Conservation (phyloP, 30 jellyfish, hydroid and myxozoan species). For the Morbakka virulenta region DNA sequence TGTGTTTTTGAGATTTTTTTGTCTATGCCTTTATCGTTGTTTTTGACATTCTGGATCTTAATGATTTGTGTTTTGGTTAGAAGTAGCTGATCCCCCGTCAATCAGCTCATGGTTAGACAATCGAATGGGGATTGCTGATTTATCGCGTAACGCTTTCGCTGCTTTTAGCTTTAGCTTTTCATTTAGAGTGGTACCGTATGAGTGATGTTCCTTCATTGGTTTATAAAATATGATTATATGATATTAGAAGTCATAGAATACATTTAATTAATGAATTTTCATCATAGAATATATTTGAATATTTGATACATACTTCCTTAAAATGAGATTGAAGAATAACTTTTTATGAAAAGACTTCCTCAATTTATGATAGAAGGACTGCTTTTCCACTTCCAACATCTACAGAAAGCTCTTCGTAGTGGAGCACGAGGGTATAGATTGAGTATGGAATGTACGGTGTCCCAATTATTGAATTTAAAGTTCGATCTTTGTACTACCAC, state of each 20-base stretch:
- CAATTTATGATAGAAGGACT: not conserved
- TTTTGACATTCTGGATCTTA: conserved; percentile 30
- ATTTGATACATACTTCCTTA: conserved; percentile 24
- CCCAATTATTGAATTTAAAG: conserved; percentile 3
- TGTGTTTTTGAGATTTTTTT: conserved; percentile 28
- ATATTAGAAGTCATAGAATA: no score
- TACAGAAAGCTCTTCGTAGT: conserved; percentile 5
- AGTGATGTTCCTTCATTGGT: conserved; percentile 18
- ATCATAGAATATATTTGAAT: no score
- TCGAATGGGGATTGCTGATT: conserved; percentile 22
- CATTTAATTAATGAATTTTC: no score
- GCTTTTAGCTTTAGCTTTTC: conserved; percentile 23
- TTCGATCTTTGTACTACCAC: conserved; percentile 22
- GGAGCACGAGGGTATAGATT: conserved; percentile 8
- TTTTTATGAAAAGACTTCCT: not conserved
- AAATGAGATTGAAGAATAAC: conserved; percentile 1
- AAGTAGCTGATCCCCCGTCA: conserved; percentile 39
- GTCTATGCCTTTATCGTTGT: conserved; percentile 15
- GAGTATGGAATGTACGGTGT: conserved; percentile 3
- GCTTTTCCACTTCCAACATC: conserved; percentile 11
- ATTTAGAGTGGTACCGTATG: conserved; percentile 23
- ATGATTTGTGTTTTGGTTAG: conserved; percentile 39
- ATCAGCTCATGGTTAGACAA: no score
- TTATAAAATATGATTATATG: no score
- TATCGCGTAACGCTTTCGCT: conserved; percentile 31